phyloP scores from a whole-genome alignment of 1,140 invertebrate species.

The Phocides pigmalion region DNA sequence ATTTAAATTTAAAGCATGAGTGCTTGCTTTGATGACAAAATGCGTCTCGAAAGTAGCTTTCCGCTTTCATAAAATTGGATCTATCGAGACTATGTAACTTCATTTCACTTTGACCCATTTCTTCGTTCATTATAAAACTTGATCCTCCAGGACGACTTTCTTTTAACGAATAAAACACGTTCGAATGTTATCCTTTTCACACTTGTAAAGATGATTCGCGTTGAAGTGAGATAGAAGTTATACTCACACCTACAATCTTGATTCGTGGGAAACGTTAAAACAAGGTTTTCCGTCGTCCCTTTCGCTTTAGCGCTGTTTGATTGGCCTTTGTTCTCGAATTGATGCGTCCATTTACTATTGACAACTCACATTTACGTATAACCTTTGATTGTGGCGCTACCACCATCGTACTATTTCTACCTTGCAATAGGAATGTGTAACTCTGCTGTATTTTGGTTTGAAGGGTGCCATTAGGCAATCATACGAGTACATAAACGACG shows the following conservation, averaged over 20 bases:
- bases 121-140: constrained; percentile 43
- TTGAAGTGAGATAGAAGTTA: constrained; percentile 44
- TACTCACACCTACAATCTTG: constrained; percentile 45
- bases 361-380: constrained; percentile 5
- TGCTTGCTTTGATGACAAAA: constrained; percentile 10
- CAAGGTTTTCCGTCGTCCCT: constrained; percentile 70
- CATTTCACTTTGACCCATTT: constrained; percentile 41
- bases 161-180: constrained; percentile 36
- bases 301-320: constrained; percentile 63
- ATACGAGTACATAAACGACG: no score
- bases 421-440: no score
- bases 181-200: constrained; percentile 17
- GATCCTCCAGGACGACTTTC: constrained; percentile 47
- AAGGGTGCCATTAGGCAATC: no score
- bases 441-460: no score
- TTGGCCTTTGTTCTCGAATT: constrained; percentile 65
- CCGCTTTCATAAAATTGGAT: constrained; percentile 13
- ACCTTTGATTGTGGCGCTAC: no score
- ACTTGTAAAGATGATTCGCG: constrained; percentile 2
- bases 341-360: constrained; percentile 41
- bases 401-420: no score
- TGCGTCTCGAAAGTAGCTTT: constrained; percentile 4
- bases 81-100: constrained; percentile 21
- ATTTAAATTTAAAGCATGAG: constrained; percentile 28
- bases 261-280: constrained; percentile 65